Percentiles rank a stretch among this genome's conserved stretches.
These are phyloP conservation scores for Orthosia gracilis DNA, from an alignment of 2,888 invertebrate genomes.

Conservation along the genomic window DNA sequence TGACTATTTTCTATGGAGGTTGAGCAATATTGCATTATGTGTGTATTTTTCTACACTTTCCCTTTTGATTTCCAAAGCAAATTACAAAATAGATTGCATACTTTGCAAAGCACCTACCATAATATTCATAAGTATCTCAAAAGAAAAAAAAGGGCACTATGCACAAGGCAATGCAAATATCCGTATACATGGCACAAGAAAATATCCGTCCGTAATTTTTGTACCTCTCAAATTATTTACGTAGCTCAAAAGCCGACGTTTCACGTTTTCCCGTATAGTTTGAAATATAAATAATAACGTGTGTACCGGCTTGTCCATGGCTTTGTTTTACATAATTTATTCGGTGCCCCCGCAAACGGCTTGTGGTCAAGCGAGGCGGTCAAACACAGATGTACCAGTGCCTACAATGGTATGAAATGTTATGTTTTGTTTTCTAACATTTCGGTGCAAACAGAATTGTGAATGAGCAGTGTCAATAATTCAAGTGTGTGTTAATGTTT, in stretches of 20 bases:
- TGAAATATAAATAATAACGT: conserved; percentile 59
- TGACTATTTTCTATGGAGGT: too few relatives aligned
- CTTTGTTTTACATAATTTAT: conserved; percentile 73
- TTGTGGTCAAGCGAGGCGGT: conserved; percentile 50
- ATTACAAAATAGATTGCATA: too few relatives aligned
- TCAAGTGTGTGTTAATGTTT: conserved; percentile 17
- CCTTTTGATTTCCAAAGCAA: too few relatives aligned
- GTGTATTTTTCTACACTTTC: too few relatives aligned
- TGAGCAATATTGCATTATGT: too few relatives aligned
- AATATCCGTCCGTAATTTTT: background rate
- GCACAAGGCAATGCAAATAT: too few relatives aligned
- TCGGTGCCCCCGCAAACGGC: conserved; percentile 53
- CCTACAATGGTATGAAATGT: conserved; percentile 35
- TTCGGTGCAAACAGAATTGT: conserved; percentile 43
- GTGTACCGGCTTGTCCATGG: conserved; percentile 56
- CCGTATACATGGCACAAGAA: too few relatives aligned
- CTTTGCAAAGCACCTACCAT: too few relatives aligned
- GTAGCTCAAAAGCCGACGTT: background rate
- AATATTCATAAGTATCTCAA: too few relatives aligned
- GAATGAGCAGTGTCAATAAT: conserved; percentile 36
- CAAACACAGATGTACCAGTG: conserved; percentile 54
- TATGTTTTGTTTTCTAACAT: conserved; percentile 33
- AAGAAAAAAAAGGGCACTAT: too few relatives aligned
- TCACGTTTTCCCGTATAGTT: conserved; percentile 27
- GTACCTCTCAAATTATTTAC: background rate